Evolutionary conservation across 2,113 vertebrate species (phyloP).

Genomic region (Formicarius rufipectus): DNA sequence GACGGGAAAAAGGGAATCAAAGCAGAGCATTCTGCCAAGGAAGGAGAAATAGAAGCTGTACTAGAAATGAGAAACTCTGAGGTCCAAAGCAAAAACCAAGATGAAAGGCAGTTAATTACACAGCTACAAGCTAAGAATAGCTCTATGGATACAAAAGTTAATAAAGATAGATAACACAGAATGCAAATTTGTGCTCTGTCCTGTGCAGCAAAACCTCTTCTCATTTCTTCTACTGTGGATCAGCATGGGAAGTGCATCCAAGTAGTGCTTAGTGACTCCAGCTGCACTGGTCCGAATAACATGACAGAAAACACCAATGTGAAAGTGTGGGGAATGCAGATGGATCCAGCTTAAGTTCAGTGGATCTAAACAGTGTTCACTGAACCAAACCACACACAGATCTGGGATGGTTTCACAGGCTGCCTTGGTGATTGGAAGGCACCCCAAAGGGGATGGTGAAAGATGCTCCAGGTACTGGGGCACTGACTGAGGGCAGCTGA

Average conservation of each 20-base stretch:
- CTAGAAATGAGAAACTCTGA: background rate
- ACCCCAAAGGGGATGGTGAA: fast-evolving
- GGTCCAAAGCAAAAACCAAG: background rate
- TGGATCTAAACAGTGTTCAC: background rate
- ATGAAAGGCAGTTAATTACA: background rate
- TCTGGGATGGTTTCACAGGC: background rate
- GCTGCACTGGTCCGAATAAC: background rate
- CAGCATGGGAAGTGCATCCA: background rate
- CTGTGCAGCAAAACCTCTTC: background rate
- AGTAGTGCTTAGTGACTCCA: background rate
- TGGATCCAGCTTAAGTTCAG: background rate
- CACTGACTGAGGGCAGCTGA: background rate
- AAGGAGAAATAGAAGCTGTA: background rate
- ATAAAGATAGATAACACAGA: background rate
- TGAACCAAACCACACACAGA: background rate
- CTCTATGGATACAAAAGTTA: background rate
- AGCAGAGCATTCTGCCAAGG: background rate
- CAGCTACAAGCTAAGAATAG: background rate
- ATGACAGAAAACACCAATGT: background rate
- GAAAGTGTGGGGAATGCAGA: background rate
- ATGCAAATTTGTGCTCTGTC: background rate
- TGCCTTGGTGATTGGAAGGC: background rate
- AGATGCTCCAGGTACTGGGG: background rate
- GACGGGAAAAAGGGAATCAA: background rate
- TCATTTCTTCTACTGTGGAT: background rate